Conservation (phyloP, 2,888 invertebrate genomes). For the Xanthorhoe designata region DNA sequence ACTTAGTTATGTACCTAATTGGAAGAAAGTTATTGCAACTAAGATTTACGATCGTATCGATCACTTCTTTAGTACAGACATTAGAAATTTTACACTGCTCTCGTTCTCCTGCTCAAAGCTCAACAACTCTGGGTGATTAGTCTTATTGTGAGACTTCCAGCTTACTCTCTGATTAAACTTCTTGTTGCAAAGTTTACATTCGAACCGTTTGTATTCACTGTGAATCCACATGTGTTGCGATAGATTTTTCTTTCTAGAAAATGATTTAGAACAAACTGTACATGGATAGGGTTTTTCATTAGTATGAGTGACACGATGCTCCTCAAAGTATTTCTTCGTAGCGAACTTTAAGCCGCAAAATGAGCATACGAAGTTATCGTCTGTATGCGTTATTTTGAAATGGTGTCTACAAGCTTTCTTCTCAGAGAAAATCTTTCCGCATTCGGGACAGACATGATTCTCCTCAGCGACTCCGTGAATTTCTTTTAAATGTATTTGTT, state of each 20-base stretch:
- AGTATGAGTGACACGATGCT: constrained; percentile 83
- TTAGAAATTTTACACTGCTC: constrained; percentile 58
- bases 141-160: constrained; percentile 76
- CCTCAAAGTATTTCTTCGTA: constrained; percentile 64
- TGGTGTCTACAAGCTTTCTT: constrained; percentile 61
- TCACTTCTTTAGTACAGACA: constrained; percentile 55
- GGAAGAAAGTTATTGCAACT: neutral
- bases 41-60: neutral
- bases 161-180: constrained; percentile 76
- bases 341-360: constrained; percentile 74
- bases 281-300: constrained; percentile 81
- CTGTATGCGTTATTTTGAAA: constrained; percentile 64
- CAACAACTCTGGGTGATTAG: constrained; percentile 69
- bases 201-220: constrained; percentile 72
- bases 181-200: constrained; percentile 72
- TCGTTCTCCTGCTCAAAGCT: constrained; percentile 60
- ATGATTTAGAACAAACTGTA: constrained; percentile 76
- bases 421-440: constrained; percentile 62
- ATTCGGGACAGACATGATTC: constrained; percentile 67
- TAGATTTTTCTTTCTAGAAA: constrained; percentile 74
- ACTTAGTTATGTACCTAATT: no score
- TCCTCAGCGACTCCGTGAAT: constrained; percentile 64
- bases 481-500: constrained; percentile 64
- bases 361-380: constrained; percentile 71
- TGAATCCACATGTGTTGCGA: constrained; percentile 79